phyloP scores from a whole-genome alignment of 2,113 vertebrate genomes.

The Chauna torquata region DNA sequence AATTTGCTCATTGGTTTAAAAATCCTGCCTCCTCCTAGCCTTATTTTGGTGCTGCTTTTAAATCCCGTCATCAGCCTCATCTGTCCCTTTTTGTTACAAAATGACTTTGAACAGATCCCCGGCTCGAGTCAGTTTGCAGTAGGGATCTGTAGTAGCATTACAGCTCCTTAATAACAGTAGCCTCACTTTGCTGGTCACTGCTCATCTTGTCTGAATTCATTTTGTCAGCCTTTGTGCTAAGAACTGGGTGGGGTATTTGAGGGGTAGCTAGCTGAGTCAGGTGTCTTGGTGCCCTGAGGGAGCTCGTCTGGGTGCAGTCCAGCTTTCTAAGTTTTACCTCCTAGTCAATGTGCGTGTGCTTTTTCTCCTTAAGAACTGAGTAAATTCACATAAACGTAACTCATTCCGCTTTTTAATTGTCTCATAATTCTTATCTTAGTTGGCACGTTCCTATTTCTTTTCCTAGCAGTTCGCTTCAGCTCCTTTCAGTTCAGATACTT shows the following conservation, averaged over 20 bases:
- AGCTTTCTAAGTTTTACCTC: not conserved
- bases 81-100: not conserved
- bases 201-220: not conserved
- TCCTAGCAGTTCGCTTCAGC: not conserved
- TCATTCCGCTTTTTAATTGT: not conserved
- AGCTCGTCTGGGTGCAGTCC: not conserved
- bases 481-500: not conserved
- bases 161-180: not conserved
- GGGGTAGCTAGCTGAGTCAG: fast-evolving
- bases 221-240: fast-evolving
- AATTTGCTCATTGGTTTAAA: not conserved
- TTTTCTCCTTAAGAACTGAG: not conserved
- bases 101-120: not conserved
- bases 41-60: not conserved
- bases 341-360: fast-evolving
- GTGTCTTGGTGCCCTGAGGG: not conserved
- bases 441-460: fast-evolving
- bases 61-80: not conserved
- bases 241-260: not conserved
- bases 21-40: not conserved
- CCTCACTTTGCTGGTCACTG: not conserved
- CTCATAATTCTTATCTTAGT: not conserved
- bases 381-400: not conserved
- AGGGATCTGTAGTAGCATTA: not conserved
- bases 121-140: not conserved